These are phyloP conservation scores for Melanogrammus aeglefinus DNA, from an alignment of 2,797 vertebrate species.

Conservation along the genomic window DNA sequence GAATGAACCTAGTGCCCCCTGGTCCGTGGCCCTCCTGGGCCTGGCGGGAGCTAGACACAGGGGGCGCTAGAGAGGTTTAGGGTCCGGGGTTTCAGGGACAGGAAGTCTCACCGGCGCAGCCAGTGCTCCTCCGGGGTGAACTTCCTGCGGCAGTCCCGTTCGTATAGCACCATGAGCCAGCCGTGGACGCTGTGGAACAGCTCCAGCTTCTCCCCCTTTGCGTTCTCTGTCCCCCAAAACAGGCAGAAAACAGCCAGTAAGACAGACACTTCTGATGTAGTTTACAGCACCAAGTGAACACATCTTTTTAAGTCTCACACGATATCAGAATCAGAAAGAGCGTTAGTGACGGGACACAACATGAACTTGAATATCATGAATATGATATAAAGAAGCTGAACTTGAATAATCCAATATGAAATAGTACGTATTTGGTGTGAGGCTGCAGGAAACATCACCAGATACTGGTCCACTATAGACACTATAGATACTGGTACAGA, in stretches of 20 bases:
- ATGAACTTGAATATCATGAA: background rate
- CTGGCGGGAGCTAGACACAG: too few relatives aligned
- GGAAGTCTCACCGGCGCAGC: slow-evolving; percentile 87
- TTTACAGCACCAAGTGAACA: background rate
- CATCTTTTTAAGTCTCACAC: background rate
- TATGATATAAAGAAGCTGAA: slow-evolving; percentile 13
- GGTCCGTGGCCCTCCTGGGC: too few relatives aligned
- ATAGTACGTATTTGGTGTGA: too few relatives aligned
- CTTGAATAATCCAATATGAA: background rate
- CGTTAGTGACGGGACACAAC: too few relatives aligned
- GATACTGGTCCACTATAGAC: too few relatives aligned
- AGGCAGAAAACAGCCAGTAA: background rate
- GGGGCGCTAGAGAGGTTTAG: too few relatives aligned
- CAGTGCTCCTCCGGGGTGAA: slow-evolving; percentile 95
- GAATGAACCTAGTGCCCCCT: too few relatives aligned
- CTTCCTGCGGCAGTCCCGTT: slow-evolving; percentile 88
- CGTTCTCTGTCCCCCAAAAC: slow-evolving; percentile 78
- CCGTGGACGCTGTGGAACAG: slow-evolving; percentile 95
- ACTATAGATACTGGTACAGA: too few relatives aligned
- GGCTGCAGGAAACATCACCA: too few relatives aligned
- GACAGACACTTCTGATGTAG: background rate
- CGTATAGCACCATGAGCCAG: slow-evolving; percentile 97
- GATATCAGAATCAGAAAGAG: background rate
- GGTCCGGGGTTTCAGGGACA: background rate
- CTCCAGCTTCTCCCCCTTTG: slow-evolving; percentile 92